These are phyloP conservation scores for Polyploca ridens DNA, from an alignment of 2,888 invertebrate species.

Conservation along the genomic window DNA sequence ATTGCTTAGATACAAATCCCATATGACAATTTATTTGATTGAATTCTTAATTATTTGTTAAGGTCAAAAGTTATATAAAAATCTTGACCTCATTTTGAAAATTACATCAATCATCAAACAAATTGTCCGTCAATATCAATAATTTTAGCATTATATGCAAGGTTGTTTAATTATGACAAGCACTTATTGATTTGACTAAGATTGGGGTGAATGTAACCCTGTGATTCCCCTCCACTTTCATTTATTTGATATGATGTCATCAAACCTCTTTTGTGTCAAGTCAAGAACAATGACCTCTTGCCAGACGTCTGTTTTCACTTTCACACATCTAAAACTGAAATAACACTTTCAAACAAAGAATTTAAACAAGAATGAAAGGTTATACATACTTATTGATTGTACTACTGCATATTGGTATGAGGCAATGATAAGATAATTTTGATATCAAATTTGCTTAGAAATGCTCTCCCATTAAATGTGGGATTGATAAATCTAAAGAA, in stretches of 20 bases:
- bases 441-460: neutral
- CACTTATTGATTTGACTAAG: too few species aligned
- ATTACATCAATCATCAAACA: too few species aligned
- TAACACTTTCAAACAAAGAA: neutral
- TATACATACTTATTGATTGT: too few species aligned
- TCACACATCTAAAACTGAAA: neutral
- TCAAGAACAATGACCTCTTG: conserved; percentile 10
- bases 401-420: too few species aligned
- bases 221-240: neutral
- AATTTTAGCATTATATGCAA: too few species aligned
- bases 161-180: too few species aligned
- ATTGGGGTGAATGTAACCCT: neutral
- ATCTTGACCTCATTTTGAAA: too few species aligned
- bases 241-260: neutral
- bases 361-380: neutral
- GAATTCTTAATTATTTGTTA: too few species aligned
- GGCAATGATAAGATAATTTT: neutral
- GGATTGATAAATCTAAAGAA: neutral
- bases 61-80: too few species aligned
- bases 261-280: conserved; percentile 5
- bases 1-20: too few species aligned
- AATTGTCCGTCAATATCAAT: too few species aligned
- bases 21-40: too few species aligned
- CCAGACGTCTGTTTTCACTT: conserved; percentile 12
- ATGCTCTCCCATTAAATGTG: neutral